Conservation (phyloP, 2,888 invertebrate species). For the Troides aeacus region DNA sequence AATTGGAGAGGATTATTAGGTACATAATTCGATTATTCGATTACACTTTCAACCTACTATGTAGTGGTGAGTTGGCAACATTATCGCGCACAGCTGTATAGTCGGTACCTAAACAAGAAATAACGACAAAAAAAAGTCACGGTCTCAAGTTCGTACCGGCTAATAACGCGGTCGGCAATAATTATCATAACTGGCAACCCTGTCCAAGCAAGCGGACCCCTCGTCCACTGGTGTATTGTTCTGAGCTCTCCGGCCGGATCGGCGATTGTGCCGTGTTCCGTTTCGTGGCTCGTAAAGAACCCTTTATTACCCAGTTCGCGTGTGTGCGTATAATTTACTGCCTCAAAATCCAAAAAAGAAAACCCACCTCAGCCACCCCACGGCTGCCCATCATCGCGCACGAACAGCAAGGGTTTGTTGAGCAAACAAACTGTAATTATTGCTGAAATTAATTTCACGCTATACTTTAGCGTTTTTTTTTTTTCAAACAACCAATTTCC, state of each 20-base stretch:
- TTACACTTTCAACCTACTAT: too few species aligned
- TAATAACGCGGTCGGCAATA: constrained; percentile 22
- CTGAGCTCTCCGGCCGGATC: constrained; percentile 43
- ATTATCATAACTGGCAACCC: constrained; percentile 14
- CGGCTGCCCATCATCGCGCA: constrained; percentile 32
- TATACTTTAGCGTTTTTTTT: not conserved
- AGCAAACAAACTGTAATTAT: constrained; percentile 27
- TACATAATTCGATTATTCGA: too few species aligned
- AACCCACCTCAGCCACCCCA: constrained; percentile 32
- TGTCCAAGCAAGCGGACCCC: constrained; percentile 22
- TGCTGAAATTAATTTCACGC: constrained; percentile 25
- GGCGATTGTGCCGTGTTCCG: constrained; percentile 51
- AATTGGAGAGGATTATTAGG: too few species aligned
- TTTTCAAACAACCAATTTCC: not conserved
- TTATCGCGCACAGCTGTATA: too few species aligned
- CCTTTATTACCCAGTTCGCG: constrained; percentile 53
- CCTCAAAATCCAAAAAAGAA: constrained; percentile 43
- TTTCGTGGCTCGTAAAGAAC: constrained; percentile 61
- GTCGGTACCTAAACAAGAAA: too few species aligned
- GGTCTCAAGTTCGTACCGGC: not conserved
- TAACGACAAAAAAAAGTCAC: not conserved
- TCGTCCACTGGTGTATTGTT: constrained; percentile 53
- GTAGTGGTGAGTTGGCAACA: too few species aligned
- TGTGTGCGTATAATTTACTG: constrained; percentile 56
- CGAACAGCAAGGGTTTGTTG: constrained; percentile 27